A percentile compares a stretch with the other conserved stretches of the same genome.
Evolutionary conservation across 2,797 vertebrate species (phyloP).

Genomic region (Serranus cabrilla): DNA sequence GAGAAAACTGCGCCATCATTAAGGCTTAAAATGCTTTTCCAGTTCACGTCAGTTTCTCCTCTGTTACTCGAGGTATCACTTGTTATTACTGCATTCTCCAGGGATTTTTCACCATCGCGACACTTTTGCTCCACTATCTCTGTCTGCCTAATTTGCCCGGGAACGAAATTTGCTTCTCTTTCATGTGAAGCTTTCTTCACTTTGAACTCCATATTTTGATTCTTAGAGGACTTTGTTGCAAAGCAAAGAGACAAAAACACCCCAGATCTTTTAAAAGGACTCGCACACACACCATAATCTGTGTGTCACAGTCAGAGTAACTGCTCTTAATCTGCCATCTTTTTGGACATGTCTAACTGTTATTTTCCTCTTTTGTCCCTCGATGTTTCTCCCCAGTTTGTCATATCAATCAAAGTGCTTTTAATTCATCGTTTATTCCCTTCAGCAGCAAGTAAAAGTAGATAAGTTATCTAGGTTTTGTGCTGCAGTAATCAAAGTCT

Average conservation of each 20-base stretch:
- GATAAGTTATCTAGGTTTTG: constrained; percentile 10
- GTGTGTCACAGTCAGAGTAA: constrained; percentile 7
- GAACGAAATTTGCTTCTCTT: constrained; percentile 40
- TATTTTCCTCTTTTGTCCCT: constrained; percentile 18
- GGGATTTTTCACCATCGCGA: constrained; percentile 22
- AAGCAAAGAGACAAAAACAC: constrained; percentile 18
- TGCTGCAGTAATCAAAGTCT: constrained; percentile 36
- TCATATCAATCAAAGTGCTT: constrained; percentile 29
- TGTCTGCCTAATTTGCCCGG: constrained; percentile 30
- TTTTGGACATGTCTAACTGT: not conserved
- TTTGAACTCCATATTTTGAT: constrained; percentile 33
- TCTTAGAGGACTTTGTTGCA: constrained; percentile 19
- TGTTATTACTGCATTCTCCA: constrained; percentile 21
- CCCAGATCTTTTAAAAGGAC: constrained; percentile 13
- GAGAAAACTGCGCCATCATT: constrained; percentile 2
- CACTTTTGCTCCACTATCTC: not conserved
- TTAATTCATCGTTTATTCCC: constrained; percentile 20
- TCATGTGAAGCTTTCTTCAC: constrained; percentile 35
- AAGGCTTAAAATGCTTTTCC: constrained; percentile 4
- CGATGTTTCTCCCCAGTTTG: constrained; percentile 9
- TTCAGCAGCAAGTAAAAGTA: constrained; percentile 14
- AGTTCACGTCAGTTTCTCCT: not conserved
- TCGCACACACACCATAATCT: not conserved
- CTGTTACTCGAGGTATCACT: constrained; percentile 20
- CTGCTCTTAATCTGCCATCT: constrained; percentile 2